Evolutionary conservation across 2,888 invertebrate species (phyloP), one percentile per base, ranked within the genome.

Genomic region (Nomada ferruginata): DNA sequence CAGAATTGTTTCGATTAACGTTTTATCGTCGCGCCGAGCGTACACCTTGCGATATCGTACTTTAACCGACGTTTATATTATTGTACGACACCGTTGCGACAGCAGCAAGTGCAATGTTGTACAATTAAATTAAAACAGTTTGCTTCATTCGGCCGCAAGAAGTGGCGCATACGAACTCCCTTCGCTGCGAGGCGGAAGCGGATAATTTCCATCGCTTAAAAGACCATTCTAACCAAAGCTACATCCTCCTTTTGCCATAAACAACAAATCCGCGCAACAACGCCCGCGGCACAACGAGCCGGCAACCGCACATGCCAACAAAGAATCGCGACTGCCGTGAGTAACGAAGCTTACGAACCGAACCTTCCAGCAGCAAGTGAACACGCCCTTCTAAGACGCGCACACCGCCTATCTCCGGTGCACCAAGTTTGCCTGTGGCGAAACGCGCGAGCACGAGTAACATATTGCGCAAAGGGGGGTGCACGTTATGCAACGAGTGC

Each of bases 301-400:
- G 47, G 7, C 4, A n/a, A 26, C n/a, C 23, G 29, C 18, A n/a
- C 52, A 55, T n/a, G n/a, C 20, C 23, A 57, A 65, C 52, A 64
- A 42, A 70, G 70, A 77, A 70, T 65, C 36, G 44, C 64, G 23
- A 64, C 10, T 23, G n/a, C 26, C 11, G 47, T 10, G 64, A 23
- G 47, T 18, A 55, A 44, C 20, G 10, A 7, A 36, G 42, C 23
- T 57, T n/a, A 52, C 20, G 23, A 57, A 47, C 20, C n/a, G 36
- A 71, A 74, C 53, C 47, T 75, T 18, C 23, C 36, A 74, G 64
- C 36, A 20, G n/a, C 1, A 65, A 23, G 65, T 36, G 77, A 77
- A 79, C 78, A 77, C 78, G 78, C 70, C 79, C 70, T 77, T 20
- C 47, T 13, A 18, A 53, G 53, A 9, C 2, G 10, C 60, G 18